Evolutionary conservation across 2,888 invertebrate genomes (phyloP), one percentile per base, ranked within the genome.

Genomic region (Drosophila demipolita): DNA sequence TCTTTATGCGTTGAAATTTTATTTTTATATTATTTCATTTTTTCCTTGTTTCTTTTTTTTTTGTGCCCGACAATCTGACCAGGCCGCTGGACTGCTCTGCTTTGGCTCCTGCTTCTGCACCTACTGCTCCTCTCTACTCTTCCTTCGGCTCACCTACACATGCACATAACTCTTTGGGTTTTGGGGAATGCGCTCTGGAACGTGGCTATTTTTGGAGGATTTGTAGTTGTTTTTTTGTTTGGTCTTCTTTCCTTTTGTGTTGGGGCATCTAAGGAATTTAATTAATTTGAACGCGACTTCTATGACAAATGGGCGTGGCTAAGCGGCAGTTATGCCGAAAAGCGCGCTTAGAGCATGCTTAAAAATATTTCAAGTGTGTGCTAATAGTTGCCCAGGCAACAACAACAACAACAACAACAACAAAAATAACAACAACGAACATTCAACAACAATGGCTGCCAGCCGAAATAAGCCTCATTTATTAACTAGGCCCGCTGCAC

Each of bases 1-100:
- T 87, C 87, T 87, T 90, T 90, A 91, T 91, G 91, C 86, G 88
- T 67, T 85, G 83, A 90, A 85, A 81, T 88, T 88, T 80, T 84
- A 75, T 74, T 81, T 74, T 80, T 84, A 75, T 75, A 79, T 74
- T 70, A 57, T 57, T 38, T 38, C 38, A n/a, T 26, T 66, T 70
- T 68, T 66, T 49, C 53, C 40, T 23, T 35, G 49, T 12, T 12
- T 48, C 55, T 35, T 29, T 36, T 38, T 40, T 52, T 48, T 66
- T 69, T 66, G 57, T 64, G 62, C 23, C 61, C 26, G 42, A 58
- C 57, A 70, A 73, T 64, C 64, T 61, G 36, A 53, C n/a, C 63
- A 32, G 57, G 36, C 33, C 32, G 17, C 52, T 38, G 40, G 53
- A 60, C 59, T 65, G 64, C 38, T 68, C 62, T 59, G 78, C 57